A percentile compares a stretch with the other conserved stretches of the same genome.
phyloP scores from a whole-genome alignment of 2,113 vertebrate genomes.

The Haplotaxodon microlepis region DNA sequence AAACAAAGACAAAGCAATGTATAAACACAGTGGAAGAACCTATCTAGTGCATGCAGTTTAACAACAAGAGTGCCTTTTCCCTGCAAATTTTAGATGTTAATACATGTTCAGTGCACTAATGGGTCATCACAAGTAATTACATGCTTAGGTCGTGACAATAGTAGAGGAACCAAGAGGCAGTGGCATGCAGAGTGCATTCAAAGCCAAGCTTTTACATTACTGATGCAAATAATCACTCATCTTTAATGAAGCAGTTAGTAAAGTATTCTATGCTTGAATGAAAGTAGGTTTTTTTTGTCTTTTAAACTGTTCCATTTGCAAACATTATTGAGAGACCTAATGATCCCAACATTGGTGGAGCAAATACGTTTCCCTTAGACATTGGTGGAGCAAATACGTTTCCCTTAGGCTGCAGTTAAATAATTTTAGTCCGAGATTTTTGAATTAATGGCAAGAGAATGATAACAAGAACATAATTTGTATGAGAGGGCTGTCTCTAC shows the following conservation, averaged over 20 bases:
- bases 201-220: not conserved
- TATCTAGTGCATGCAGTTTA: not conserved
- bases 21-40: not conserved
- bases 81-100: not conserved
- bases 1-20: not conserved
- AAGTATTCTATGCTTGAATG: not conserved
- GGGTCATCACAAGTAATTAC: not conserved
- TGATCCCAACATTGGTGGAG: not conserved
- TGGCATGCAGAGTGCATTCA: not conserved
- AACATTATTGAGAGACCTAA: not conserved
- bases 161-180: not conserved
- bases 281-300: accelerated
- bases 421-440: not conserved
- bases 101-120: not conserved
- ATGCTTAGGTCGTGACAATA: not conserved
- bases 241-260: not conserved
- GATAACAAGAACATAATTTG: not conserved
- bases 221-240: not conserved
- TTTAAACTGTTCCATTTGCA: not conserved
- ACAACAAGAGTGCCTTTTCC: not conserved
- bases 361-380: not conserved
- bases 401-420: not conserved
- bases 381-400: not conserved
- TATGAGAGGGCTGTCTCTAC: not conserved
- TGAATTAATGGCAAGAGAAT: not conserved